Evolutionary conservation across 2,113 vertebrate species (phyloP), one percentile per base, ranked within the genome.

Genomic region (Podocnemis expansa): DNA sequence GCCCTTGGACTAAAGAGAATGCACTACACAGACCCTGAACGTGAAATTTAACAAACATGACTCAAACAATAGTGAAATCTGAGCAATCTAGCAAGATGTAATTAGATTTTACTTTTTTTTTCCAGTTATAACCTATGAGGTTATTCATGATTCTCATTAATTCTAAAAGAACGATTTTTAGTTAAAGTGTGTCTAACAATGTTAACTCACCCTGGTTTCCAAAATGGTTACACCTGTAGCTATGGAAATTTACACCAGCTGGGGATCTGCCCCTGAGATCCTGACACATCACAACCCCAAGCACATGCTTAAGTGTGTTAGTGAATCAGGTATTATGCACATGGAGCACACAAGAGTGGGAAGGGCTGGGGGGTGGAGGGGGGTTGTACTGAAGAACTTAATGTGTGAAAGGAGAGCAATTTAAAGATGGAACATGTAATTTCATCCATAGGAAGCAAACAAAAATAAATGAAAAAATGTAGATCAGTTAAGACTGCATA

Each of bases 241-340:
- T 70, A 70, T 4, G 3, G 38, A 34, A 67, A 34, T 63, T 63
- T 63, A 63, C 3, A 0, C 31, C 70, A 96, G 70, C 88, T 89
- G 79, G 10, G 56, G 52, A 94, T 91, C 47, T 78, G 84, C 80
- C 81, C 73, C 80, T 0, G 49, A 95, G 47, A 60, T 56, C 54
- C 70, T 87, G 92, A 91, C 83, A 90, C 90, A 95, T 91, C 95
- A 89, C 78, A 79, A 96, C 93, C 82, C 19, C 79, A 93, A 93
- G 80, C 51, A 84, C 54, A 79, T 7, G 8, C 55, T 55, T 92
- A 92, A 92, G 82, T 89, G 88, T 75, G 93, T 88, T 94, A 92
- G 87, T 94, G 94, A 95, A 55, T 94, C n/a, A 76, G 81, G 70
- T 80, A 84, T 17, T 70, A 38, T 70, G 63, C n/a, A 70, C 19